Percentiles rank a stretch among this genome's conserved stretches.
These are phyloP conservation scores for Smutsia gigantea DNA, from an alignment of 2,797 vertebrate genomes.

Conservation along the genomic window DNA sequence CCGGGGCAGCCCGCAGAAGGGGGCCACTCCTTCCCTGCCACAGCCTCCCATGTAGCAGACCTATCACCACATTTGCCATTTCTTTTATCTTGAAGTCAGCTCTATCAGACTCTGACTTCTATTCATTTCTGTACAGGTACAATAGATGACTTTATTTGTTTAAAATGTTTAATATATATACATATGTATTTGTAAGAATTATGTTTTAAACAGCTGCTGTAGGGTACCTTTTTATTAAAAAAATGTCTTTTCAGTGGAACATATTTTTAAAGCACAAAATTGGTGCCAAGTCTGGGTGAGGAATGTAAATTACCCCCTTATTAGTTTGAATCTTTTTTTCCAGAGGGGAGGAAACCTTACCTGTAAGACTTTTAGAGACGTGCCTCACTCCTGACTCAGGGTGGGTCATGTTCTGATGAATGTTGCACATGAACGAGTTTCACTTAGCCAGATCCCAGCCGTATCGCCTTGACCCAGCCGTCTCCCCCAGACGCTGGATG, in stretches of 20 bases:
- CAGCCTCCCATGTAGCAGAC: slow-evolving; percentile 50
- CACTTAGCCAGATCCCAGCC: slow-evolving; percentile 60
- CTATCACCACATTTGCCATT: slow-evolving; percentile 60
- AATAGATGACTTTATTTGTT: slow-evolving; percentile 87
- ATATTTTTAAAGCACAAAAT: slow-evolving; percentile 87
- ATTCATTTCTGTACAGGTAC: slow-evolving; percentile 87
- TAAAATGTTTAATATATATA: slow-evolving; percentile 89
- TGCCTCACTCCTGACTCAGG: slow-evolving; percentile 72
- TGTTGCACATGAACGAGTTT: slow-evolving; percentile 73
- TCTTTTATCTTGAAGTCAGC: slow-evolving; percentile 76
- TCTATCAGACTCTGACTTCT: slow-evolving; percentile 61
- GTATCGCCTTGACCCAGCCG: slow-evolving; percentile 67
- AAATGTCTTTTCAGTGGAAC: slow-evolving; percentile 82
- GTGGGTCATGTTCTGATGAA: slow-evolving; percentile 63
- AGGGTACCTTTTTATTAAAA: slow-evolving; percentile 83
- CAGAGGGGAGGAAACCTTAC: neutral
- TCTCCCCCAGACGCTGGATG: slow-evolving; percentile 75
- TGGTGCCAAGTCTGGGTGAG: slow-evolving; percentile 86
- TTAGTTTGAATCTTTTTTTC: slow-evolving; percentile 68
- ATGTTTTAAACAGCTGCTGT: slow-evolving; percentile 89
- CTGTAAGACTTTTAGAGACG: slow-evolving; percentile 40
- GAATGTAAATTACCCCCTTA: slow-evolving; percentile 68
- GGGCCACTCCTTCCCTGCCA: neutral
- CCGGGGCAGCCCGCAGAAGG: rapidly evolving
- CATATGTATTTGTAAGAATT: slow-evolving; percentile 85